Base-by-base conservation (phyloP, 2,888 invertebrate species). In the Chymomyza fuscimana region DNA sequence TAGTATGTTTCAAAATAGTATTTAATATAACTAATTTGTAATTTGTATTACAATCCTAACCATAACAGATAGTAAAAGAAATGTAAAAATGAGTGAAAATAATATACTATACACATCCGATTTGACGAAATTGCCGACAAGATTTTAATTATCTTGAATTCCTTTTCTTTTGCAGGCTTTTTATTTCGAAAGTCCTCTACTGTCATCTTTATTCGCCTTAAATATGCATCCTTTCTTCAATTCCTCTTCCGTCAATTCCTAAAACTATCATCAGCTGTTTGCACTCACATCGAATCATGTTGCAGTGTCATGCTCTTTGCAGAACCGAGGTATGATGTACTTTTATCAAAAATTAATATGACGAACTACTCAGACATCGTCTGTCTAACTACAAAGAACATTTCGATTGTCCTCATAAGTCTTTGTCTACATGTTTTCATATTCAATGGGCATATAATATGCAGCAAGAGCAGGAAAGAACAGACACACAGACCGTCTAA, bases 361-460 rank as follows among this genome's bases (percentile, higher is more conserved):
- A 81, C 81, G 70, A 81, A 80, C 79, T 80, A 80, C 79, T 80
- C 79, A 80, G 79, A 81, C 81, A 72, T 36, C 56, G 65, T 50
- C 72, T 65, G 70, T 63, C 29, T 69, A 46, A 65, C 54, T 68
- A 69, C 36, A 62, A 60, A 63, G 52, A 63, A 29, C 67, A 63
- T 16, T 19, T 36, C 70, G 67, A 64, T 73, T 70, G 67, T 73
- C 64, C 9, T 59, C 70, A 32, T 32, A 32, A 32, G 32, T 32
- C 63, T 65, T 64, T 61, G 32, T 63, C 63, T 46, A 54, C 58
- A 54, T 54, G 9, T 46, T 12, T 60, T 52, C 63, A 64, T 50
- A 63, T 63, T 71, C 69, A 72, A 63, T 54, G 54, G 54, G 22
- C 16, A 54, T 54, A 54, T 54, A 22, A 7, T 19, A 54, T 19